These are phyloP conservation scores for Gadus chalcogrammus DNA, from an alignment of 2,113 vertebrate genomes.

Conservation along the genomic window DNA sequence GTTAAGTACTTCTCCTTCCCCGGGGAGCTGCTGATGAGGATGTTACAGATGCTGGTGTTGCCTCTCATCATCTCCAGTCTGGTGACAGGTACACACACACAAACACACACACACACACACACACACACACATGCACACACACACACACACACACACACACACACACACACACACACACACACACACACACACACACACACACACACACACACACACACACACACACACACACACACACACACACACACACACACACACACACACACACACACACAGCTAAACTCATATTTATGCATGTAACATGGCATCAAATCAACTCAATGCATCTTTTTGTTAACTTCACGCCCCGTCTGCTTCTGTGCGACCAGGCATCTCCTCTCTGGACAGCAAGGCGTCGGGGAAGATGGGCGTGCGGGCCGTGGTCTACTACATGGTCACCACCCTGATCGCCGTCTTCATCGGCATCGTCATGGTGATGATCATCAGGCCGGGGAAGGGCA, in stretches of 20 bases:
- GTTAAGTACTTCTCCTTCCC: conserved; percentile 96
- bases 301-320: too few relatives aligned
- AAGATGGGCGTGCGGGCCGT: conserved; percentile 91
- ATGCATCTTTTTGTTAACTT: too few relatives aligned
- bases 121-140: neutral
- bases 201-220: neutral
- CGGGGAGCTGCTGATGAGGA: conserved; percentile 95
- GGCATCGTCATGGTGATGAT: conserved; percentile 90
- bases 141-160: too few relatives aligned
- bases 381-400: conserved; percentile 91
- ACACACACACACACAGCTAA: too few relatives aligned
- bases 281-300: too few relatives aligned
- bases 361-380: conserved; percentile 84
- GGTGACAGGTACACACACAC: conserved; percentile 80
- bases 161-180: too few relatives aligned
- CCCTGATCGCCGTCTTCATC: conserved; percentile 90
- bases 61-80: conserved; percentile 95
- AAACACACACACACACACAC: neutral
- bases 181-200: neutral
- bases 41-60: conserved; percentile 94
- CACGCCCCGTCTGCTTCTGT: too few relatives aligned
- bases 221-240: too few relatives aligned
- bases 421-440: conserved; percentile 93
- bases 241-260: too few relatives aligned
- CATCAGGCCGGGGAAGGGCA: conserved; percentile 89